A percentile compares a stretch with the other conserved stretches of the same genome.
Conservation (phyloP, 2,888 invertebrate species). For the Trisateles emortualis region DNA sequence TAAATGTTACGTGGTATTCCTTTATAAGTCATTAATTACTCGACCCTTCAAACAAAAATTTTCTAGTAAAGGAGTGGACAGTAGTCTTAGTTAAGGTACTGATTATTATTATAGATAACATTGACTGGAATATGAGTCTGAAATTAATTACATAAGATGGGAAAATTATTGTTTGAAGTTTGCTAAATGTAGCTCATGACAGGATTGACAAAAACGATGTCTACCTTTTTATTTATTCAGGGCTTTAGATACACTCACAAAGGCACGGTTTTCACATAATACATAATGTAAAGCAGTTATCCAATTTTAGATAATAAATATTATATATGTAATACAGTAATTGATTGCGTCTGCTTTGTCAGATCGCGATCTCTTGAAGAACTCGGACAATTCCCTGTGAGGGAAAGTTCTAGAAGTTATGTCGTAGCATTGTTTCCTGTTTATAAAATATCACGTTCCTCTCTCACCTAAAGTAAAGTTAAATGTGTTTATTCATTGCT, state of each 20-base stretch:
- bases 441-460: conserved; percentile 23
- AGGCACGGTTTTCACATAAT: conserved; percentile 37
- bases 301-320: not conserved
- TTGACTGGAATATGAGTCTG: conserved; percentile 76
- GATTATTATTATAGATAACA: conserved; percentile 67
- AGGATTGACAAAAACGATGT: conserved; percentile 21
- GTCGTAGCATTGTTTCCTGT: conserved; percentile 24
- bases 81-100: conserved; percentile 67
- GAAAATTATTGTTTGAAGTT: conserved; percentile 78
- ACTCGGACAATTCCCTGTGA: conserved; percentile 7
- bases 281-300: not conserved
- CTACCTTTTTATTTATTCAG: conserved; percentile 34
- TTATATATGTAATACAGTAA: not conserved
- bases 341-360: conserved; percentile 22
- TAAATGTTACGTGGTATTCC: conserved; percentile 56
- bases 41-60: conserved; percentile 73
- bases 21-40: conserved; percentile 49
- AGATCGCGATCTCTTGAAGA: conserved; percentile 11
- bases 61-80: conserved; percentile 58
- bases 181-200: conserved; percentile 36
- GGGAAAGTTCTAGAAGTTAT: conserved; percentile 17
- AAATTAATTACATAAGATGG: conserved; percentile 66
- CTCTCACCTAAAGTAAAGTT: conserved; percentile 23
- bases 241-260: conserved; percentile 16
- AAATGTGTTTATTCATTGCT: conserved; percentile 25